Percentiles rank a stretch among this genome's conserved stretches.
phyloP scores from a whole-genome alignment of 2,113 vertebrate genomes.

The Ciconia boyciana region DNA sequence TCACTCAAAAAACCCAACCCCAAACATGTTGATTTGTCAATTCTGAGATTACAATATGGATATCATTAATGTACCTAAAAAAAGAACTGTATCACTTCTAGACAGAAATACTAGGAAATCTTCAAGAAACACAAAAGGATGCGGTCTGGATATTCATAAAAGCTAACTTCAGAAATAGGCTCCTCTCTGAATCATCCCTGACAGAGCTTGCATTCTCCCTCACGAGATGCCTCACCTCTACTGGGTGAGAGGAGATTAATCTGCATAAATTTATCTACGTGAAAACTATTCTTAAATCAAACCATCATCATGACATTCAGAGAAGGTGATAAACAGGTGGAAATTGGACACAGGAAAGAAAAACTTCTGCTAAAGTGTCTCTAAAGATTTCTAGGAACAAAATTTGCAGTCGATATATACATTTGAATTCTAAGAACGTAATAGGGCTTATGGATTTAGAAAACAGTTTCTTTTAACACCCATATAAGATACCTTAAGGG shows the following conservation, averaged over 20 bases:
- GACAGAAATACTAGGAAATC: not conserved
- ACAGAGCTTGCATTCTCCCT: not conserved
- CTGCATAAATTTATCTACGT: not conserved
- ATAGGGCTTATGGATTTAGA: fast-evolving
- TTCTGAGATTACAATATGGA: not conserved
- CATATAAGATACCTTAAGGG: not conserved
- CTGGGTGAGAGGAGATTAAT: not conserved
- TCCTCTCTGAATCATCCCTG: not conserved
- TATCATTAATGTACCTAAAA: not conserved
- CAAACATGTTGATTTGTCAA: not conserved
- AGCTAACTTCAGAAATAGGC: not conserved
- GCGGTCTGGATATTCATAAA: not conserved
- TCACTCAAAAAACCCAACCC: not conserved
- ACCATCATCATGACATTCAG: not conserved
- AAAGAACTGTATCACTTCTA: not conserved
- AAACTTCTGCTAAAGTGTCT: not conserved
- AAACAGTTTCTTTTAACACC: not conserved
- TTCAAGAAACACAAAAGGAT: not conserved
- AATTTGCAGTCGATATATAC: not conserved
- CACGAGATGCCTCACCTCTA: not conserved
- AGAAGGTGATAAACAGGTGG: not conserved
- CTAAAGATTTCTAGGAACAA: not conserved
- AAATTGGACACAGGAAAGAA: not conserved
- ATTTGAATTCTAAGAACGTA: not conserved
- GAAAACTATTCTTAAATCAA: not conserved